Percentiles rank a stretch among this genome's conserved stretches.
Evolutionary conservation across 1,140 invertebrate genomes (phyloP).

Genomic region (Drosophila seguyi): DNA sequence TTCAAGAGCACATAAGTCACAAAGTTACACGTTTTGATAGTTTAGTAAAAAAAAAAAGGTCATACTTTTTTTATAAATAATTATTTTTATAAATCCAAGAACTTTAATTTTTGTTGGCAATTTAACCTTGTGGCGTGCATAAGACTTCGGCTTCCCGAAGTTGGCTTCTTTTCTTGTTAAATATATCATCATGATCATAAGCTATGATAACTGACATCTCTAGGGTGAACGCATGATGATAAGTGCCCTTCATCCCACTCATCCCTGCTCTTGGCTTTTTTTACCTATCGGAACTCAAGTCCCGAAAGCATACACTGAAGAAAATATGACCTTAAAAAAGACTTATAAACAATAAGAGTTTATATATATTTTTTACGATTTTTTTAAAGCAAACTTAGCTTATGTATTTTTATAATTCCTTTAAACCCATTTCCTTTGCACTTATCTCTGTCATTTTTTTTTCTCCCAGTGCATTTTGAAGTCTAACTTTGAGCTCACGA

Average conservation of each 20-base stretch:
- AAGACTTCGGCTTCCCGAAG: too few relatives aligned
- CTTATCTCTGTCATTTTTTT: neutral
- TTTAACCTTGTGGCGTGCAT: too few relatives aligned
- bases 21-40: too few relatives aligned
- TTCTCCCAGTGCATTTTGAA: conserved; percentile 18
- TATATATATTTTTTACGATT: neutral
- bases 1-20: too few relatives aligned
- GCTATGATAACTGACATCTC: neutral
- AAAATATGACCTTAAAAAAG: neutral
- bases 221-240: neutral
- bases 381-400: neutral
- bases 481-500: conserved; percentile 21
- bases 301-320: neutral
- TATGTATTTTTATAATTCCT: neutral
- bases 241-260: conserved; percentile 1
- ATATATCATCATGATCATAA: neutral
- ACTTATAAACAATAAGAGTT: neutral
- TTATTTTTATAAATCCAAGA: too few relatives aligned
- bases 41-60: neutral
- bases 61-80: neutral
- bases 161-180: neutral
- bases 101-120: too few relatives aligned
- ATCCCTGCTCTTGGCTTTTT: neutral
- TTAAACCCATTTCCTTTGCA: neutral
- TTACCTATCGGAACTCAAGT: neutral